Evolutionary conservation across 2,113 vertebrate genomes (phyloP).

Genomic region (Oreochromis spilurus): DNA sequence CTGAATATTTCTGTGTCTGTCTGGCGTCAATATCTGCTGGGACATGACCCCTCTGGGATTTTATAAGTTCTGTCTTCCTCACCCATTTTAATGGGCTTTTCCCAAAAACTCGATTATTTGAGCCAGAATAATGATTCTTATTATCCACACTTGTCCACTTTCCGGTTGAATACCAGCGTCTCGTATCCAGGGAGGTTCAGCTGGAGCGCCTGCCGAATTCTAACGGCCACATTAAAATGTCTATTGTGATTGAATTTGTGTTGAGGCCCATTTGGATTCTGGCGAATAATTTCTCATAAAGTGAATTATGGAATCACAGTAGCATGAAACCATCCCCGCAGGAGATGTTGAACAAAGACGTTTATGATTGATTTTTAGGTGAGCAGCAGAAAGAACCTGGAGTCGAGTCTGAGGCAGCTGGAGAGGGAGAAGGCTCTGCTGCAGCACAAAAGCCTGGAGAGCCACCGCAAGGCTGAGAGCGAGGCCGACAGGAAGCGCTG

Average conservation of each 20-base stretch:
- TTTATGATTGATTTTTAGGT: conserved; percentile 65
- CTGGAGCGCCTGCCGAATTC: background rate
- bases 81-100: background rate
- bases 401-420: conserved; percentile 84
- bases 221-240: background rate
- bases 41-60: background rate
- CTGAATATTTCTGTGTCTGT: background rate
- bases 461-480: conserved; percentile 90
- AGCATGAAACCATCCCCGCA: background rate
- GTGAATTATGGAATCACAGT: background rate
- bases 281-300: background rate
- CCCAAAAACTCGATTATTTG: background rate
- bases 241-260: background rate
- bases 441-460: conserved; percentile 94
- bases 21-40: background rate
- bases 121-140: background rate
- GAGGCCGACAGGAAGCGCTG: conserved; percentile 94
- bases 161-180: background rate
- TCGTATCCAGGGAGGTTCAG: background rate
- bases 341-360: background rate
- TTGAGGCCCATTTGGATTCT: background rate
- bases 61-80: background rate
- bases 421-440: conserved; percentile 95
- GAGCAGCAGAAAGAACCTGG: conserved; percentile 84
- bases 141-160: background rate